Conservation (phyloP, 2,797 vertebrate species). For the Neoniphon sammara region DNA sequence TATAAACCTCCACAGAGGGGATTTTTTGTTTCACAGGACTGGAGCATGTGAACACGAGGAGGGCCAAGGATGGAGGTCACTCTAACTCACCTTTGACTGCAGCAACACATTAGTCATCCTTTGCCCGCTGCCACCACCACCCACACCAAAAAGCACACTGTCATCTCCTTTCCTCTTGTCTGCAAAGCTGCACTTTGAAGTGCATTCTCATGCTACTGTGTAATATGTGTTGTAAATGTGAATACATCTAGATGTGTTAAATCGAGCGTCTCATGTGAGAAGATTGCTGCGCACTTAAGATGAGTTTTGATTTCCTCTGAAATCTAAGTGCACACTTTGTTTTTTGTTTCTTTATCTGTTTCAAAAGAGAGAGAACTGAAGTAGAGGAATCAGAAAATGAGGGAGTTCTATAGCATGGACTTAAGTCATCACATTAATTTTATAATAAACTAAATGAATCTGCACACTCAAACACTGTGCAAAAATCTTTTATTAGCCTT, state of each 20-base stretch:
- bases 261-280: too few relatives aligned
- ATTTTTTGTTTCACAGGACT: slow-evolving; percentile 54
- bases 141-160: slow-evolving; percentile 29
- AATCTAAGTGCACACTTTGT: too few relatives aligned
- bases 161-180: slow-evolving; percentile 9
- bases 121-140: neutral
- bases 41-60: slow-evolving; percentile 70
- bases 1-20: neutral
- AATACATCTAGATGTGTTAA: too few relatives aligned
- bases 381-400: too few relatives aligned
- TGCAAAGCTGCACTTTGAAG: neutral
- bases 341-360: neutral
- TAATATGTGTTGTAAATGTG: too few relatives aligned
- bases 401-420: too few relatives aligned
- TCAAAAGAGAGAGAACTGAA: neutral
- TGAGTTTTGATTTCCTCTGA: too few relatives aligned
- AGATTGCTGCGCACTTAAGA: too few relatives aligned
- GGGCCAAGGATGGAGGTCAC: slow-evolving; percentile 48
- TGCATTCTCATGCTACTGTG: too few relatives aligned
- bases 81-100: slow-evolving; percentile 60
- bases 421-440: neutral
- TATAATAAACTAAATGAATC: neutral
- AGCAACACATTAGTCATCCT: slow-evolving; percentile 57
- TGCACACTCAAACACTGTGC: too few relatives aligned
- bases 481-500: too few relatives aligned